Evolutionary conservation across 2,113 vertebrate genomes (phyloP).

Genomic region (Collichthys lucidus): DNA sequence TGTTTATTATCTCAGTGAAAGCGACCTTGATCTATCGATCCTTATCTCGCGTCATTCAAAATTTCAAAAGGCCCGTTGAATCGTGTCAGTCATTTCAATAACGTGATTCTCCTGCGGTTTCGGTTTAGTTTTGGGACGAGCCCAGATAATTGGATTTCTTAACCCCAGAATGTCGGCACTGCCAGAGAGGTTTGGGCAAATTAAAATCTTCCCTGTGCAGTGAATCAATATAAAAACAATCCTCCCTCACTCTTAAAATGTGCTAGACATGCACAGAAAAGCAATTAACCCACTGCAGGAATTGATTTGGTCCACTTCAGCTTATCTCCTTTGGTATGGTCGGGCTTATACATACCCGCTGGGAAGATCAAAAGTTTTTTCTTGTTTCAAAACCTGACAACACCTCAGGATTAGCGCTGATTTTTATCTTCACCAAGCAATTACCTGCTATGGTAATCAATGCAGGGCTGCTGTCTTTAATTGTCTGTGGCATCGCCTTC

Average conservation of each 20-base stretch:
- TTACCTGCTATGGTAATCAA: constrained; percentile 80
- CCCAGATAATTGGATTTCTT: constrained; percentile 70
- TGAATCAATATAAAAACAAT: constrained; percentile 75
- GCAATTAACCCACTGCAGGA: constrained; percentile 77
- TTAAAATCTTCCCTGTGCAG: constrained; percentile 70
- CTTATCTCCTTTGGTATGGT: constrained; percentile 71
- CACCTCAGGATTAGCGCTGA: constrained; percentile 68
- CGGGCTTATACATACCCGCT: constrained; percentile 59
- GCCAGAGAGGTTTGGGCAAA: constrained; percentile 64
- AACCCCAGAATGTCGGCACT: constrained; percentile 50
- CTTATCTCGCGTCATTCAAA: constrained; percentile 53
- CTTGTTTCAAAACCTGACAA: constrained; percentile 68
- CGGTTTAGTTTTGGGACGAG: constrained; percentile 38
- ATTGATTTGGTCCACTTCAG: constrained; percentile 76
- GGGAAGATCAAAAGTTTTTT: constrained; percentile 67
- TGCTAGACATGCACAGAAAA: constrained; percentile 72
- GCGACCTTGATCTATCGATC: constrained; percentile 65
- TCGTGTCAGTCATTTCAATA: constrained; percentile 63
- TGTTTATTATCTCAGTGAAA: constrained; percentile 44
- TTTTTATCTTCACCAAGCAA: constrained; percentile 72
- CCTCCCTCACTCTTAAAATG: constrained; percentile 55
- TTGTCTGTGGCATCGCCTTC: constrained; percentile 59
- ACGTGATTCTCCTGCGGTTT: constrained; percentile 45
- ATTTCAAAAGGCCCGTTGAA: constrained; percentile 42
- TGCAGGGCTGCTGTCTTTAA: constrained; percentile 71